These are phyloP conservation scores for Vireo griseus DNA, from an alignment of 2,797 vertebrate species.

Conservation along the genomic window DNA sequence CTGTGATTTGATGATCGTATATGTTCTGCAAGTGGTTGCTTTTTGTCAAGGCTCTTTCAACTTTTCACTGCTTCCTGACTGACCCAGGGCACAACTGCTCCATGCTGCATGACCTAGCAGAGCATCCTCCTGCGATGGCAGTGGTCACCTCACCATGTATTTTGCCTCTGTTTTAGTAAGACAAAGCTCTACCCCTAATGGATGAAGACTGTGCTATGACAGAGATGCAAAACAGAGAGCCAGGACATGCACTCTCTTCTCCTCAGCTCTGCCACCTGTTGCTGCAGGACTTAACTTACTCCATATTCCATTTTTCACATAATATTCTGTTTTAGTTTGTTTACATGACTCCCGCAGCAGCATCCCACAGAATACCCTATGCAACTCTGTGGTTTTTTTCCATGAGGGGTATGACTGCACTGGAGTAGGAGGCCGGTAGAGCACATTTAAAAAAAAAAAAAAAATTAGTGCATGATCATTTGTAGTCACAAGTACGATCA, in stretches of 20 bases:
- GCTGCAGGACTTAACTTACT: not conserved
- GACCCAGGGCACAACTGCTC: not conserved
- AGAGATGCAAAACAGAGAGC: not conserved
- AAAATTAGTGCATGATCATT: not conserved
- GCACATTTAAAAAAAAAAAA: not conserved
- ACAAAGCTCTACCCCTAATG: not conserved
- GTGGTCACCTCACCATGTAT: not conserved
- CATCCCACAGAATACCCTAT: not conserved
- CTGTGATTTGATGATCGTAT: not conserved
- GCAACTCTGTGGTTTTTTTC: not conserved
- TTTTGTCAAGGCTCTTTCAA: not conserved
- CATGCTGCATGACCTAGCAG: not conserved
- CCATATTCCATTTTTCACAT: not conserved
- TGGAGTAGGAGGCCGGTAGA: not conserved
- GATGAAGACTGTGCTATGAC: not conserved
- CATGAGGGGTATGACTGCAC: not conserved
- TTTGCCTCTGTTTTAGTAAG: not conserved
- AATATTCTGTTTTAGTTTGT: not conserved
- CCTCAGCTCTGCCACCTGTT: not conserved
- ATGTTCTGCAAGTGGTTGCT: not conserved
- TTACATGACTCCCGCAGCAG: not conserved
- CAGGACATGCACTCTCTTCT: not conserved
- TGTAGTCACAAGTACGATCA: not conserved
- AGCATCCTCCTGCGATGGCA: accelerated
- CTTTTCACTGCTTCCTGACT: not conserved